A percentile compares a stretch with the other conserved stretches of the same genome.
Conservation (phyloP, 2,113 vertebrate genomes). For the Rynchops niger region DNA sequence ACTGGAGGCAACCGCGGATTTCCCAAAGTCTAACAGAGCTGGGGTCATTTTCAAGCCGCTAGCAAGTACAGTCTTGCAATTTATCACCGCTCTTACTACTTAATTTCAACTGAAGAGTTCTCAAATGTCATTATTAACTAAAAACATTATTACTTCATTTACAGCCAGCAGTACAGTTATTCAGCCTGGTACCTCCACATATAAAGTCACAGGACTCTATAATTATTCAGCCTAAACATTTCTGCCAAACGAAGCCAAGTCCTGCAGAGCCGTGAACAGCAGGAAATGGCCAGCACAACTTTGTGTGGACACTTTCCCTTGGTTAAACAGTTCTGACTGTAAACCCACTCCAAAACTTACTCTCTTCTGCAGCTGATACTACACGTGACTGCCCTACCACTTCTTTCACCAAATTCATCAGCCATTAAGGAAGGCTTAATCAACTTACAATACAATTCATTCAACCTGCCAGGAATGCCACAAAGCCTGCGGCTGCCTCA, state of each 20-base stretch:
- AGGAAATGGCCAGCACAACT: background rate
- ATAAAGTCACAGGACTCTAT: background rate
- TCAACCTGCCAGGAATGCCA: background rate
- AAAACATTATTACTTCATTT: background rate
- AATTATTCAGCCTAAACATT: background rate
- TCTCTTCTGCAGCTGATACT: background rate
- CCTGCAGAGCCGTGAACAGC: background rate
- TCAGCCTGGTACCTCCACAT: background rate
- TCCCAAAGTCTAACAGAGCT: background rate
- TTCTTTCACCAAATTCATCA: background rate
- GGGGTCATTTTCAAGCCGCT: background rate
- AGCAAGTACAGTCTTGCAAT: background rate
- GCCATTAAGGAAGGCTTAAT: background rate
- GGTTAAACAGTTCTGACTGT: background rate
- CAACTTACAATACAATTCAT: background rate
- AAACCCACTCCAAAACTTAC: background rate
- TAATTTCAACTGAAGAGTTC: background rate
- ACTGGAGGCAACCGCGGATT: background rate
- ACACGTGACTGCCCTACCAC: background rate
- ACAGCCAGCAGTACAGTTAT: background rate
- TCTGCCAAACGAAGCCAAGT: background rate
- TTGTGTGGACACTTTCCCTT: too few relatives aligned
- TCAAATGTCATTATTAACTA: background rate
- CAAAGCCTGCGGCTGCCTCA: background rate
- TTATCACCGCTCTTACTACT: background rate